These are phyloP conservation scores for Hippoglossus stenolepis DNA, from an alignment of 2,113 vertebrate genomes.

Conservation along the genomic window DNA sequence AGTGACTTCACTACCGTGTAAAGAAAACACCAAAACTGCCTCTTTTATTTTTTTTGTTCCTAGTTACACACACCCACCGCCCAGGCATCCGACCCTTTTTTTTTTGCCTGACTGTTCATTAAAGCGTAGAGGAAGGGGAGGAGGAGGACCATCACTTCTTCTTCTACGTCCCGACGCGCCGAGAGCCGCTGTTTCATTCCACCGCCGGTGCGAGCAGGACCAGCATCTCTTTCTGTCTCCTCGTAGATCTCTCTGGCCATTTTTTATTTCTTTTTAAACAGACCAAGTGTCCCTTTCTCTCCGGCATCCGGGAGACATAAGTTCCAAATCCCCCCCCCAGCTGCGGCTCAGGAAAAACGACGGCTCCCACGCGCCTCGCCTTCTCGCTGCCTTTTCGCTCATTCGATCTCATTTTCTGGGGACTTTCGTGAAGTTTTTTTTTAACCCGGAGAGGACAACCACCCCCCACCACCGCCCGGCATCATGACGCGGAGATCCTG, in stretches of 20 bases:
- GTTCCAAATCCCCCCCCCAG: conserved; percentile 19
- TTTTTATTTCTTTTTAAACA: not conserved
- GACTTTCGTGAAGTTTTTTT: conserved; percentile 56
- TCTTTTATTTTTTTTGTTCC: not conserved
- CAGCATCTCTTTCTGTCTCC: conserved; percentile 24
- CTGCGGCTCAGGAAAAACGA: conserved; percentile 32
- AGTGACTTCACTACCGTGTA: not conserved
- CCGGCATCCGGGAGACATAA: conserved; percentile 27
- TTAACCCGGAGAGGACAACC: not conserved
- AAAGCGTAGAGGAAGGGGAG: conserved; percentile 50
- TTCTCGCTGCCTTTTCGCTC: not conserved
- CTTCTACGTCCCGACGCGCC: conserved; percentile 26
- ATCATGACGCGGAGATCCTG: conserved; percentile 84
- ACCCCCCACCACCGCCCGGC: conserved; percentile 3
- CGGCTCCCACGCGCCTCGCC: not conserved
- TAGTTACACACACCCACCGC: conserved; percentile 59
- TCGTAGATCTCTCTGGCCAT: not conserved
- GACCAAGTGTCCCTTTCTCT: not conserved
- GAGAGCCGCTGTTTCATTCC: conserved; percentile 65
- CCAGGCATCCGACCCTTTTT: conserved; percentile 29
- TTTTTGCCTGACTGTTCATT: conserved; percentile 38
- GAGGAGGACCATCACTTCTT: conserved; percentile 39
- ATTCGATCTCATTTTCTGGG: not conserved
- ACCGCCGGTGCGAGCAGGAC: conserved; percentile 29
- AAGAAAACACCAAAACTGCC: conserved; percentile 14